Evolutionary conservation across 2,113 vertebrate genomes (phyloP), one percentile per base, ranked within the genome.

Genomic region (Alces alces): DNA sequence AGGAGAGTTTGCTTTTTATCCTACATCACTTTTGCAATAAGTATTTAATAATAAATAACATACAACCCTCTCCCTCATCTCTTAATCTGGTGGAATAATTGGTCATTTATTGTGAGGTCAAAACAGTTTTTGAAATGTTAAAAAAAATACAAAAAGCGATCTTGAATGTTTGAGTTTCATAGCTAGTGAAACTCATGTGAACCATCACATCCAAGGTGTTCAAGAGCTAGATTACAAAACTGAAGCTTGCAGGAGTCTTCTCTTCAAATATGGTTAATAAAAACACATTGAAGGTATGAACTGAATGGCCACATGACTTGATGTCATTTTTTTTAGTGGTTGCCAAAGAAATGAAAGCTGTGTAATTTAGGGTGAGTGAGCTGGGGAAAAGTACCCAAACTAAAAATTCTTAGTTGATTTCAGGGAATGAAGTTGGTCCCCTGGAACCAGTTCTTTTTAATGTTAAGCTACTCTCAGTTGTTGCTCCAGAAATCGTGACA

Each of bases 401-500:
- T 93, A 54, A 86, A 96, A 96, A 92, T 70, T 94, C 61, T 95
- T 86, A 86, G 76, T 36, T 96, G 73, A 91, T 84, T 96, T 97
- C 73, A 85, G 19, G 58, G 47, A 78, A 84, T 54, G 57, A 93
- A 91, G 50, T 7, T 21, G 27, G 79, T 60, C 54, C 54, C 57
- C 60, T 97, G 88, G 91, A 94, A 79, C 45, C 10, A 55, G n/a
- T 93, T 73, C 55, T 73, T n/a, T 93, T 73, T 86, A 96, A 84
- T 94, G 94, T 76, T 96, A 93, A 97, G 92, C 82, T 60, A 82
- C 87, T 92, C 58, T 97, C 47, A 54, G 39, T 96, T 92, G 82
- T 66, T 91, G 83, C 57, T 92, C 76, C 78, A 97, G 93, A 96
- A 93, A 96, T 91, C 55, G 10, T 91, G 94, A 98, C 92, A 96